Percentiles rank a stretch among this genome's conserved stretches.
These are phyloP conservation scores for Myanophis thanlyinensis DNA, from an alignment of 2,113 vertebrate species.

Conservation along the genomic window DNA sequence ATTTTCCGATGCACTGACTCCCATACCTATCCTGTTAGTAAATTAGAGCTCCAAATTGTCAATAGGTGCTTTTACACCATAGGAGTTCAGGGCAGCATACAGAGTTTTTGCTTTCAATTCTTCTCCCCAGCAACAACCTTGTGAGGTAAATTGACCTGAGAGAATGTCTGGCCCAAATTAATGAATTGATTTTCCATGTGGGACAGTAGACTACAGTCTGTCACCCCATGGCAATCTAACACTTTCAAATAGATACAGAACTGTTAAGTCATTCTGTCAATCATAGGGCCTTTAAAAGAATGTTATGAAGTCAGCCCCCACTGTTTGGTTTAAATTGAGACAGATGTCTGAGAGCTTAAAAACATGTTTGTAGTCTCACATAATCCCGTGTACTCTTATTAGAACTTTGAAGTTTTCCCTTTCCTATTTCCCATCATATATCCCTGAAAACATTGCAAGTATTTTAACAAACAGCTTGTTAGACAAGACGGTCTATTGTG, in stretches of 20 bases:
- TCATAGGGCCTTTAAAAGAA: neutral
- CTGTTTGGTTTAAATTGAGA: neutral
- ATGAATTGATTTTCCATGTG: neutral
- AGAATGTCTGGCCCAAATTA: neutral
- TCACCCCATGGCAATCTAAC: neutral
- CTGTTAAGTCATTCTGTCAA: neutral
- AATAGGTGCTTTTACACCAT: neutral
- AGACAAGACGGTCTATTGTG: neutral
- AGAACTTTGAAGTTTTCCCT: neutral
- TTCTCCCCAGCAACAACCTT: neutral
- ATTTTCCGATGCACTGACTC: neutral
- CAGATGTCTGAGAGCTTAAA: neutral
- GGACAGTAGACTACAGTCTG: neutral
- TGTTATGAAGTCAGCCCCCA: neutral
- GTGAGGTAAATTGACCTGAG: neutral
- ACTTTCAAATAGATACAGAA: neutral
- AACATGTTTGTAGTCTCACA: neutral
- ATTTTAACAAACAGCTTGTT: neutral
- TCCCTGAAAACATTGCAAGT: neutral
- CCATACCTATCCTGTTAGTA: neutral
- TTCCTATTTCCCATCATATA: neutral
- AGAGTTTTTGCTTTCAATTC: neutral
- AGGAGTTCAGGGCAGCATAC: neutral
- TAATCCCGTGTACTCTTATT: neutral
- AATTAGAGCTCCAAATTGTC: neutral